Percentiles rank a stretch among this genome's conserved stretches.
phyloP scores from a whole-genome alignment of 2,113 vertebrate genomes.

The Pangasianodon gigas region DNA sequence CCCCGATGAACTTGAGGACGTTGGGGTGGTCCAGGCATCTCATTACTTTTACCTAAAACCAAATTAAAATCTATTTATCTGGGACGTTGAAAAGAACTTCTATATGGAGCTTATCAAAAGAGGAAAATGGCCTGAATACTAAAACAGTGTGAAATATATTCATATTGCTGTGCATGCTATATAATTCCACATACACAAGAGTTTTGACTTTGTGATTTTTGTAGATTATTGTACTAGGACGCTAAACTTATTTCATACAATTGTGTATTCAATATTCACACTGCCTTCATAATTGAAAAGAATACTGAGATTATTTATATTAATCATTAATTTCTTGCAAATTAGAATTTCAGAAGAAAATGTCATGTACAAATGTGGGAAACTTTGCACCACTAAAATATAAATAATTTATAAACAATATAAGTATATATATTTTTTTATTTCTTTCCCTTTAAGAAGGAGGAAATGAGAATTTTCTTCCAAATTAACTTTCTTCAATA shows the following conservation, averaged over 20 bases:
- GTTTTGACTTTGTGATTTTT: neutral
- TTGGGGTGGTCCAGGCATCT: constrained; percentile 95
- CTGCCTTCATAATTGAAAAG: neutral
- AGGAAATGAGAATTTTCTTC: neutral
- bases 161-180: neutral
- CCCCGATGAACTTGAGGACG: constrained; percentile 93
- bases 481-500: neutral
- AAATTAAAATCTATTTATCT: neutral
- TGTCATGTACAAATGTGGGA: neutral
- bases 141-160: neutral
- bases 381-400: neutral
- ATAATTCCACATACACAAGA: neutral
- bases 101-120: neutral
- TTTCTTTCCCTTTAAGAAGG: neutral
- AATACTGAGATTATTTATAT: neutral
- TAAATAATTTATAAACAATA: neutral
- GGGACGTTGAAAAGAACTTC: neutral
- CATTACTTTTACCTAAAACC: constrained; percentile 92
- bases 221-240: neutral
- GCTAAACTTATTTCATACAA: neutral
- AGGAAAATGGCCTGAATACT: neutral
- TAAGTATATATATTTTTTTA: too few species aligned
- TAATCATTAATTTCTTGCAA: neutral
- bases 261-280: neutral
- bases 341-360: neutral